These are phyloP conservation scores for Margaritifera margaritifera DNA, from an alignment of 2,888 invertebrate genomes.

Conservation along the genomic window DNA sequence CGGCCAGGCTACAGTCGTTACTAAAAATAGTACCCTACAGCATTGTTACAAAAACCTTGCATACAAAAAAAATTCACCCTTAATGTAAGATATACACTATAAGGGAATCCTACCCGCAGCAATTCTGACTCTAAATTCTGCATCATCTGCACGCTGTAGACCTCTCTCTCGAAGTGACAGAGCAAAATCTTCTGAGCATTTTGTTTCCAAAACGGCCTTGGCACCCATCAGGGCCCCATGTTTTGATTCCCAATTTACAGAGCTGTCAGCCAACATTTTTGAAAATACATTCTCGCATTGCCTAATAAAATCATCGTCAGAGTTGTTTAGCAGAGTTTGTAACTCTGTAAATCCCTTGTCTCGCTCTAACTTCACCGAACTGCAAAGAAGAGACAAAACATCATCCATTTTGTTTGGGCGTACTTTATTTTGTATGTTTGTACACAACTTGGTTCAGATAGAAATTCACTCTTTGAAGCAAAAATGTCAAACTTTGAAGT, in stretches of 20 bases:
- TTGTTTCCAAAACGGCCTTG: conserved; percentile 63
- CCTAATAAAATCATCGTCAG: conserved; percentile 40
- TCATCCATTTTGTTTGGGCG: conserved; percentile 48
- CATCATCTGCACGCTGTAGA: conserved; percentile 69
- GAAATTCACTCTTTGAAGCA: no score
- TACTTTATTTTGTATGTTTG: no score
- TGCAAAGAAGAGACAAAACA: conserved; percentile 55
- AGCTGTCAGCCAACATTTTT: conserved; percentile 48
- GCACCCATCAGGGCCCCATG: conserved; percentile 73
- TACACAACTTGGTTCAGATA: no score
- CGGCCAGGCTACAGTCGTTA: no score
- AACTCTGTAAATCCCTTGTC: conserved; percentile 66
- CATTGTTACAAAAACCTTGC: no score
- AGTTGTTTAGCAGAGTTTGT: conserved; percentile 31
- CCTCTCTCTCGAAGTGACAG: conserved; percentile 58
- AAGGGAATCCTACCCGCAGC: conserved; percentile 70
- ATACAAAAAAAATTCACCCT: no score
- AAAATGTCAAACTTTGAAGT: no score
- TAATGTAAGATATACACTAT: background rate
- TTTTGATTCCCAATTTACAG: conserved; percentile 72
- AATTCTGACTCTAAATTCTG: conserved; percentile 73
- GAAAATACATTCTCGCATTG: conserved; percentile 52
- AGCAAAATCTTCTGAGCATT: conserved; percentile 59
- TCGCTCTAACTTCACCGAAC: conserved; percentile 69
- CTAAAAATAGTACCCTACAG: no score